Evolutionary conservation across 1,140 invertebrate species (phyloP).

Genomic region (Heterodera schachtii): DNA sequence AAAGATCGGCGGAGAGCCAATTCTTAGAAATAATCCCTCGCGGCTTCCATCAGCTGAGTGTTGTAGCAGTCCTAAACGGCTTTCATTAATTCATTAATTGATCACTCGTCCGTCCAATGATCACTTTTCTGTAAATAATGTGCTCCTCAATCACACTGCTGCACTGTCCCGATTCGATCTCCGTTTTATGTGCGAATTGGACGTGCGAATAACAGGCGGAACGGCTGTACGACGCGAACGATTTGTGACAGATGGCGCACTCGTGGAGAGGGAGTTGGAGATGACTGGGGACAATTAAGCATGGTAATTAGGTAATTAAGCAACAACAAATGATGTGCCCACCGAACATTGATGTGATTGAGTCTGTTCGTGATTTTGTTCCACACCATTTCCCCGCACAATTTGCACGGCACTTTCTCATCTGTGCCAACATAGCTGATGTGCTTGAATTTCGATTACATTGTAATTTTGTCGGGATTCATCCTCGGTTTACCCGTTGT

Average conservation of each 20-base stretch:
- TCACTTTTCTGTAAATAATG: conserved; percentile 29
- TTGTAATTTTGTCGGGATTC: neutral
- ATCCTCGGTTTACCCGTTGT: too few species aligned
- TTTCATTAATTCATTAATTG: neutral
- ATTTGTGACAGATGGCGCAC: conserved; percentile 26
- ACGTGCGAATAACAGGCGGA: conserved; percentile 32
- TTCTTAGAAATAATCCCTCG: conserved; percentile 14
- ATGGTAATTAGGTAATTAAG: too few species aligned
- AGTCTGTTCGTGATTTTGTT: conserved; percentile 20
- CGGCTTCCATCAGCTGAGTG: conserved; percentile 16
- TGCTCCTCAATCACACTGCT: conserved; percentile 24
- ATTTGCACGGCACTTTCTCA: conserved; percentile 31
- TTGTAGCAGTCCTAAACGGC: conserved; percentile 19
- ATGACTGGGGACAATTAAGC: conserved; percentile 27
- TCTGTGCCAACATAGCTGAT: conserved; percentile 17
- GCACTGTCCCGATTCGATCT: conserved; percentile 20
- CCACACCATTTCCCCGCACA: conserved; percentile 31
- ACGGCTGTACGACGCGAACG: conserved; percentile 31
- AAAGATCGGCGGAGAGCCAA: too few species aligned
- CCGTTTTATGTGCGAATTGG: conserved; percentile 24
- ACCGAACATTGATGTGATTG: conserved; percentile 33
- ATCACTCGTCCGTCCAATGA: too few species aligned
- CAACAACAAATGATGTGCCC: too few species aligned
- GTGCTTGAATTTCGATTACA: neutral
- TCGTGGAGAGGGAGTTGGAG: conserved; percentile 31